Conservation (phyloP, 2,888 invertebrate species). For the Athrips mouffetella region DNA sequence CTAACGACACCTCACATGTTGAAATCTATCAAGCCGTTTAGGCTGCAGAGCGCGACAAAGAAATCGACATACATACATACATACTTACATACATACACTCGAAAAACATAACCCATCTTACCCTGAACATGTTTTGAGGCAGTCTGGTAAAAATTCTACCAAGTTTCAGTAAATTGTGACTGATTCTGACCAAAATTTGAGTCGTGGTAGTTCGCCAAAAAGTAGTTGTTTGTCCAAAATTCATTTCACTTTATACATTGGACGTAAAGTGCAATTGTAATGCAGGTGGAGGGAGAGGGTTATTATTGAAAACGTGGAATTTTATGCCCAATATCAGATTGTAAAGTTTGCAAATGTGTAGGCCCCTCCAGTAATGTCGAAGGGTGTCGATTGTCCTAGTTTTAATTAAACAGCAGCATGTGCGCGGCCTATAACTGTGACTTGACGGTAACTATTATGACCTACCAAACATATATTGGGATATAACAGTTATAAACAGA, state of each 20-base stretch:
- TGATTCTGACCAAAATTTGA: too few species aligned
- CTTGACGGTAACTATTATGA: slow-evolving; percentile 58
- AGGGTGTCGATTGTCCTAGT: slow-evolving; percentile 61
- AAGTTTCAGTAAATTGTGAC: too few species aligned
- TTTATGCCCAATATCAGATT: slow-evolving; percentile 37
- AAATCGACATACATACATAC: too few species aligned
- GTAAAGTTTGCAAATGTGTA: slow-evolving; percentile 48
- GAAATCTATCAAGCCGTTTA: too few species aligned
- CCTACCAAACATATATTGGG: too few species aligned
- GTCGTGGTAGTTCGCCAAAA: neutral
- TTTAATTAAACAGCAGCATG: slow-evolving; percentile 74
- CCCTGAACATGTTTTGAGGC: too few species aligned
- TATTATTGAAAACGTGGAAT: slow-evolving; percentile 41
- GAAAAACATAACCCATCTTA: too few species aligned
- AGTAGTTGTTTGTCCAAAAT: slow-evolving; percentile 5
- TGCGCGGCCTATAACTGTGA: slow-evolving; percentile 55
- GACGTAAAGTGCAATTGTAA: slow-evolving; percentile 14
- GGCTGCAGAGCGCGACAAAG: too few species aligned
- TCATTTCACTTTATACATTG: slow-evolving; percentile 14
- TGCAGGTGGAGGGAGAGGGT: slow-evolving; percentile 9
- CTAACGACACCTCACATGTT: too few species aligned
- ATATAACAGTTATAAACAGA: too few species aligned
- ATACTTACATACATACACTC: too few species aligned
- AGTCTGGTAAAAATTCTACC: too few species aligned
- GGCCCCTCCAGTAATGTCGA: slow-evolving; percentile 58